Conservation (phyloP, 2,888 invertebrate genomes). For the Stegophylla sp. region DNA sequence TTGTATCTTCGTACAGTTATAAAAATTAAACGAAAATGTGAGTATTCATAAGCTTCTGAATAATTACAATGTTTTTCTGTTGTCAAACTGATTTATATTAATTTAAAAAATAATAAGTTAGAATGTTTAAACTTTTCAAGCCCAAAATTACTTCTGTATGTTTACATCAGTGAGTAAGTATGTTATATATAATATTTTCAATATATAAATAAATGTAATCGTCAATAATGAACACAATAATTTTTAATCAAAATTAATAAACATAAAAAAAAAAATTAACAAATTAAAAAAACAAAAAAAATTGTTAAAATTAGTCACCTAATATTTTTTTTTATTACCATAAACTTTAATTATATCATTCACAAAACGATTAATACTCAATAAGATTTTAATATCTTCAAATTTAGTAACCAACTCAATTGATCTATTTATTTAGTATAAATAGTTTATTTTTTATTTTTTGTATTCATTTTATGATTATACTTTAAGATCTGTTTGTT, state of each 20-base stretch:
- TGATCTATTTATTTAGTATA: constrained; percentile 42
- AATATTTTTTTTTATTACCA: constrained; percentile 23
- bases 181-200: constrained; percentile 16
- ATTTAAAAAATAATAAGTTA: constrained; percentile 3
- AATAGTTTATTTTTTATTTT: constrained; percentile 29
- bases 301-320: constrained; percentile 10
- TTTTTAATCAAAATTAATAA: constrained; percentile 34
- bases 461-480: constrained; percentile 34
- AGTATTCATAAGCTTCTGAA: background rate
- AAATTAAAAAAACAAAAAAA: background rate
- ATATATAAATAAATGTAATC: no score
- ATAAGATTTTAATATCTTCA: background rate
- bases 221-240: constrained; percentile 16
- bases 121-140: background rate
- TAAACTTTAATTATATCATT: constrained; percentile 2
- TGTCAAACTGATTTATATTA: background rate
- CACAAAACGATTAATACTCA: constrained; percentile 18
- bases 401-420: constrained; percentile 33
- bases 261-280: constrained; percentile 20
- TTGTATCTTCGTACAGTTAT: background rate
- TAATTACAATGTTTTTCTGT: background rate
- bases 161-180: background rate
- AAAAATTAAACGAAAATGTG: constrained; percentile 2
- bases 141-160: background rate
- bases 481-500: constrained; percentile 48